These are phyloP conservation scores for Diploptera punctata DNA, from an alignment of 2,888 invertebrate genomes.

Conservation along the genomic window DNA sequence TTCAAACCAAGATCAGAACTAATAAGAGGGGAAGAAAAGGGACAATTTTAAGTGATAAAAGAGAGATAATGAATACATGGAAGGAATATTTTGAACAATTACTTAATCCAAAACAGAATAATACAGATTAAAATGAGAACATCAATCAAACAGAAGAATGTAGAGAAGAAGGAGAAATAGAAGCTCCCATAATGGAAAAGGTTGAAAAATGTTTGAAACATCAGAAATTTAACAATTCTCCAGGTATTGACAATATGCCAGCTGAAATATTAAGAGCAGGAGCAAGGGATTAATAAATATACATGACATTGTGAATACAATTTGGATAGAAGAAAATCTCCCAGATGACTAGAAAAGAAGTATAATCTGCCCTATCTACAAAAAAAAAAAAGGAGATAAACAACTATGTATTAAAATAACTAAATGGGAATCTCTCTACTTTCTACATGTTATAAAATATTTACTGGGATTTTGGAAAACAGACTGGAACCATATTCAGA, in stretches of 20 bases:
- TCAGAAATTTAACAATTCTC: not conserved
- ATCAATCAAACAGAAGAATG: not conserved
- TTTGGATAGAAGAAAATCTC: too few relatives aligned
- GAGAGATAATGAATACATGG: constrained; percentile 13
- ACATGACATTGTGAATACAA: not conserved
- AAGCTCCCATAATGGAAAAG: not conserved
- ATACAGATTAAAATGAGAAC: not conserved
- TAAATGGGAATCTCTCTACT: not conserved
- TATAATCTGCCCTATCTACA: too few relatives aligned
- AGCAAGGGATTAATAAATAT: not conserved
- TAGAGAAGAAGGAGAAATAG: not conserved
- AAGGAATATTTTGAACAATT: not conserved
- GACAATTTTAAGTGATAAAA: constrained; percentile 20
- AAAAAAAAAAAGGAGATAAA: too few relatives aligned
- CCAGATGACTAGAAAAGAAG: not conserved
- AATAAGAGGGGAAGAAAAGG: too few relatives aligned
- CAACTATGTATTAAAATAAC: too few relatives aligned
- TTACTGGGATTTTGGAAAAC: too few relatives aligned
- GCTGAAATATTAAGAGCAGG: not conserved
- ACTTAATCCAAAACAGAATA: constrained; percentile 21
- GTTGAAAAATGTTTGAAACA: not conserved
- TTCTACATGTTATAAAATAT: too few relatives aligned
- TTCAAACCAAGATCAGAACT: too few relatives aligned
- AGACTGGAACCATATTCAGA: not conserved
- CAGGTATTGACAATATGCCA: too few relatives aligned